Percentiles rank a stretch among this genome's conserved stretches.
Conservation (phyloP, 2,888 invertebrate species). For the Sinotaia quadrata region DNA sequence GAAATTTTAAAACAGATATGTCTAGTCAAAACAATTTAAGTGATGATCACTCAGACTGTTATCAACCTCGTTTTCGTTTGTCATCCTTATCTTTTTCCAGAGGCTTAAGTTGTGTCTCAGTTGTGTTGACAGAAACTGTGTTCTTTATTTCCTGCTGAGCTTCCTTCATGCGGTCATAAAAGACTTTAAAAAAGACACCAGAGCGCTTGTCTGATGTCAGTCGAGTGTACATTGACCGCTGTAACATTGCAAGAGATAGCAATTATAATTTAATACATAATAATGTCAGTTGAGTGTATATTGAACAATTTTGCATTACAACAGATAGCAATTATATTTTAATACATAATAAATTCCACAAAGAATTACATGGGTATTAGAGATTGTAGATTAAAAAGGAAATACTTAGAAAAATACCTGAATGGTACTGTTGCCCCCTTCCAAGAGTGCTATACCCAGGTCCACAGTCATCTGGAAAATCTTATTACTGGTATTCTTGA, state of each 20-base stretch:
- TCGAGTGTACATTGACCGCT: slow-evolving; percentile 89
- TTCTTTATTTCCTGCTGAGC: slow-evolving; percentile 95
- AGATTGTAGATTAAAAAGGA: too few species aligned
- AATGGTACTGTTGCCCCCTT: slow-evolving; percentile 95
- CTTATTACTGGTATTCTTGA: slow-evolving; percentile 83
- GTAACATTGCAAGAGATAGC: too few species aligned
- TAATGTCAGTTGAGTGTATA: too few species aligned
- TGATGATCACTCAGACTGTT: too few species aligned
- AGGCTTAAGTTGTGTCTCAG: slow-evolving; percentile 46
- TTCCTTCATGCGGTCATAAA: slow-evolving; percentile 95
- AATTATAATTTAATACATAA: too few species aligned
- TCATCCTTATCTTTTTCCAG: slow-evolving; percentile 34
- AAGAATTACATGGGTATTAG: too few species aligned
- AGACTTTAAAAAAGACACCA: slow-evolving; percentile 95
- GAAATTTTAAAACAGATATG: too few species aligned
- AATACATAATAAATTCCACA: too few species aligned
- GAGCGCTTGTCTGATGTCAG: slow-evolving; percentile 83
- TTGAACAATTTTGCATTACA: too few species aligned
- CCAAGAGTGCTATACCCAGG: slow-evolving; percentile 93
- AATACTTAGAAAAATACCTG: slow-evolving; percentile 75
- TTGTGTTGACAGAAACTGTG: slow-evolving; percentile 81
- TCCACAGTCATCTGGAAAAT: slow-evolving; percentile 96
- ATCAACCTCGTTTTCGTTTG: slow-evolving; percentile 26
- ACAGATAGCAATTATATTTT: too few species aligned
- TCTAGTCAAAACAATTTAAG: background rate